Conservation (phyloP, 2,113 vertebrate species). For the Alligator mississippiensis region DNA sequence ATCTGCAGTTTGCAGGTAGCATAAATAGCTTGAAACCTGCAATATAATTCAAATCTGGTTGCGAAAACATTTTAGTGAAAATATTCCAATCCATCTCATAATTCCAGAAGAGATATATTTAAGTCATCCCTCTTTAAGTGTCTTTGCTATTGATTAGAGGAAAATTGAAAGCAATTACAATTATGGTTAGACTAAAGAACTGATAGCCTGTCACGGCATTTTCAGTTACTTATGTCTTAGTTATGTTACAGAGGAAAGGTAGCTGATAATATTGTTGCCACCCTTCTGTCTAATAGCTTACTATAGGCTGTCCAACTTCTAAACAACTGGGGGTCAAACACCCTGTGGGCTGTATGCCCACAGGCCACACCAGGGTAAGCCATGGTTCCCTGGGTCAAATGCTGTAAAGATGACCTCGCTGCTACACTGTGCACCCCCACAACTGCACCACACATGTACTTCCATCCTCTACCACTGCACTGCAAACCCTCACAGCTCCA, state of each 20-base stretch:
- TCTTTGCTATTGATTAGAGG: background rate
- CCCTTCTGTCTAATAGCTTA: too few relatives aligned
- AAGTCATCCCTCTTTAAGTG: background rate
- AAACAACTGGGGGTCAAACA: too few relatives aligned
- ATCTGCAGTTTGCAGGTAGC: constrained; percentile 56
- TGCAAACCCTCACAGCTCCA: too few relatives aligned
- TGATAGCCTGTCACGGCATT: background rate
- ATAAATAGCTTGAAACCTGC: constrained; percentile 24
- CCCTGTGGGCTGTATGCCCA: too few relatives aligned
- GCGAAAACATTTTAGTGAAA: constrained; percentile 1
- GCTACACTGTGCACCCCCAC: too few relatives aligned
- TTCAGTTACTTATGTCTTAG: background rate
- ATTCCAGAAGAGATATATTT: background rate
- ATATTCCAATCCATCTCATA: background rate
- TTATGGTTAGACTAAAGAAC: background rate
- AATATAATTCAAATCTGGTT: constrained; percentile 32
- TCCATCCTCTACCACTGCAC: too few relatives aligned
- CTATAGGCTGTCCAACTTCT: too few relatives aligned
- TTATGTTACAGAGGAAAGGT: background rate
- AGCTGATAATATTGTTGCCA: too few relatives aligned
- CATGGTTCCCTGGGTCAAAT: too few relatives aligned
- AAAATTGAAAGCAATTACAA: background rate
- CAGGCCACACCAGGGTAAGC: too few relatives aligned
- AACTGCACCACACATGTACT: too few relatives aligned
- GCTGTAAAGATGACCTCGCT: too few relatives aligned